Percentiles rank a stretch among this genome's conserved stretches.
Conservation (phyloP, 2,888 invertebrate genomes). For the Onchidella celtica region DNA sequence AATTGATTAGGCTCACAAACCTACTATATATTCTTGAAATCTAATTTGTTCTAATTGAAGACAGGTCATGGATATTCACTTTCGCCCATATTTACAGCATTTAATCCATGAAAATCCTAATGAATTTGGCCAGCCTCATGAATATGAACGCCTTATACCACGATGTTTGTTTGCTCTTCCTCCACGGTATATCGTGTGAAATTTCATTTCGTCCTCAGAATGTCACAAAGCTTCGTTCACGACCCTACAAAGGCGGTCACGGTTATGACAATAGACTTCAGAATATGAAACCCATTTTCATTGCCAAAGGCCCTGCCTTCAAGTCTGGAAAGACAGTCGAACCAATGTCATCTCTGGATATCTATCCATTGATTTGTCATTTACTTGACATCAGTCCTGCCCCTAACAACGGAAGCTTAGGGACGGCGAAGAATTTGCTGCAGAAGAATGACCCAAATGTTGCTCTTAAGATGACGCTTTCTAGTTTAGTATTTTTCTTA, state of each 20-base stretch:
- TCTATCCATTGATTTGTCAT: slow-evolving; percentile 85
- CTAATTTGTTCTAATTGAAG: too few species aligned
- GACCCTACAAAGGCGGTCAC: slow-evolving; percentile 81
- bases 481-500: too few species aligned
- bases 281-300: slow-evolving; percentile 76
- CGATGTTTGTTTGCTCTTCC: too few species aligned
- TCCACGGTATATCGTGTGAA: too few species aligned
- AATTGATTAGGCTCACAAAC: too few species aligned
- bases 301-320: slow-evolving; percentile 83
- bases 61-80: too few species aligned
- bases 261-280: slow-evolving; percentile 84
- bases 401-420: slow-evolving; percentile 77
- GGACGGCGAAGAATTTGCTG: slow-evolving; percentile 42
- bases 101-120: too few species aligned
- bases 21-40: too few species aligned
- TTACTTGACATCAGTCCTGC: slow-evolving; percentile 83
- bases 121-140: too few species aligned
- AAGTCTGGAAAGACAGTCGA: slow-evolving; percentile 77
- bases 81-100: too few species aligned
- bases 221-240: background rate
- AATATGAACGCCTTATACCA: too few species aligned
- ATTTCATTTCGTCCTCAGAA: slow-evolving; percentile 13
- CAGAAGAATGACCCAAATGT: background rate
- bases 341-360: slow-evolving; percentile 85
- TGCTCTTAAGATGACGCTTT: background rate